These are phyloP conservation scores for Chamaea fasciata DNA, from an alignment of 2,113 vertebrate genomes.

Conservation along the genomic window DNA sequence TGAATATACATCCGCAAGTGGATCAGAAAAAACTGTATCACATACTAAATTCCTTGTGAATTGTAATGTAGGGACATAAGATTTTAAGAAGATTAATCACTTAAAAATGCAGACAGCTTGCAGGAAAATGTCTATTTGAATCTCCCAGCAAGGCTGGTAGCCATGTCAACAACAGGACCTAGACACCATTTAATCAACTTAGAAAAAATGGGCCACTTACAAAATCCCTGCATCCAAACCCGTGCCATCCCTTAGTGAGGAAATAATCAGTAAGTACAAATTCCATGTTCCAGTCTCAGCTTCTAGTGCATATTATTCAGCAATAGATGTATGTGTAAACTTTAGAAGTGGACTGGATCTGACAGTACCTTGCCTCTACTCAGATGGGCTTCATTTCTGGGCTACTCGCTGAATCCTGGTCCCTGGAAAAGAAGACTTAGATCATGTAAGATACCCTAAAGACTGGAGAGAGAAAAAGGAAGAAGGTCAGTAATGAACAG, in stretches of 20 bases:
- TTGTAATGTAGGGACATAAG: neutral
- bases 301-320: neutral
- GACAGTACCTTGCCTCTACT: neutral
- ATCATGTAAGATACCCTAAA: neutral
- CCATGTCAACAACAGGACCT: neutral
- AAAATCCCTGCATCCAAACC: neutral
- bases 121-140: neutral
- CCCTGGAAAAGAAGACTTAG: neutral
- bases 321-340: neutral
- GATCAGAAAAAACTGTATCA: neutral
- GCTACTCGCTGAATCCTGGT: neutral
- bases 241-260: neutral
- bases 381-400: neutral
- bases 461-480: neutral
- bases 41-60: neutral
- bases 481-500: neutral
- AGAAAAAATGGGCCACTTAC: neutral
- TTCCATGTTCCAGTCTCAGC: neutral
- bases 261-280: neutral
- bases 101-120: neutral
- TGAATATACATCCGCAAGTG: neutral
- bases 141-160: neutral
- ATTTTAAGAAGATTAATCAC: neutral
- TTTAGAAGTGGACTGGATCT: neutral
- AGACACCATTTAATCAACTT: neutral